phyloP scores from a whole-genome alignment of 2,113 vertebrate species.

The Periophthalmus modestus region DNA sequence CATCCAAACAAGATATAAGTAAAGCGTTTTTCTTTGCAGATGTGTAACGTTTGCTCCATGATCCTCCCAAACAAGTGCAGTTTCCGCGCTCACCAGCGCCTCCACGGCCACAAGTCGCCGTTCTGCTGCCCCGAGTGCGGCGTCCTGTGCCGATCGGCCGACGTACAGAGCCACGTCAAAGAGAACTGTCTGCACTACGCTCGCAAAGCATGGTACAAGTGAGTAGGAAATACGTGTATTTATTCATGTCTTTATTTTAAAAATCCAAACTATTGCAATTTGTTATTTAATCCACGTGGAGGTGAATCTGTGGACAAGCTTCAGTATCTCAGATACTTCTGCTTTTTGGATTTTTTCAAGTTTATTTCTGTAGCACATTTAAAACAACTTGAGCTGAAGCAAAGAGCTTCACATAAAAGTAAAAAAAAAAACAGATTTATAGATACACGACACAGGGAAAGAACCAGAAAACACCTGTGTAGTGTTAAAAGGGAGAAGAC shows the following conservation, averaged over 20 bases:
- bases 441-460: too few species aligned
- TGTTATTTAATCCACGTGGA: too few species aligned
- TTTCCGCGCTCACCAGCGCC: constrained; percentile 89
- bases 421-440: too few species aligned
- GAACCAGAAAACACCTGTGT: too few species aligned
- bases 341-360: too few species aligned
- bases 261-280: too few species aligned
- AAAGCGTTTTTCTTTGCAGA: constrained; percentile 69
- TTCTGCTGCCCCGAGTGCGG: constrained; percentile 96
- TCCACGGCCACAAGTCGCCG: constrained; percentile 92
- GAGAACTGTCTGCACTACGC: constrained; percentile 96
- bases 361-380: too few species aligned
- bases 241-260: background rate
- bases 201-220: constrained; percentile 94
- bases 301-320: too few species aligned
- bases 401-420: too few species aligned
- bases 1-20: background rate
- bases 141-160: constrained; percentile 85
- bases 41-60: constrained; percentile 92
- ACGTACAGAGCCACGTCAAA: constrained; percentile 95
- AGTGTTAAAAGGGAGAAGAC: too few species aligned
- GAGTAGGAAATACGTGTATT: constrained; percentile 30
- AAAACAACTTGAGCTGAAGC: too few species aligned
- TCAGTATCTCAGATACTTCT: too few species aligned
- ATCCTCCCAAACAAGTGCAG: constrained; percentile 96